A percentile compares a stretch with the other conserved stretches of the same genome.
Conservation (phyloP, 1,140 invertebrate genomes). For the Macrocentrus cingulum region DNA sequence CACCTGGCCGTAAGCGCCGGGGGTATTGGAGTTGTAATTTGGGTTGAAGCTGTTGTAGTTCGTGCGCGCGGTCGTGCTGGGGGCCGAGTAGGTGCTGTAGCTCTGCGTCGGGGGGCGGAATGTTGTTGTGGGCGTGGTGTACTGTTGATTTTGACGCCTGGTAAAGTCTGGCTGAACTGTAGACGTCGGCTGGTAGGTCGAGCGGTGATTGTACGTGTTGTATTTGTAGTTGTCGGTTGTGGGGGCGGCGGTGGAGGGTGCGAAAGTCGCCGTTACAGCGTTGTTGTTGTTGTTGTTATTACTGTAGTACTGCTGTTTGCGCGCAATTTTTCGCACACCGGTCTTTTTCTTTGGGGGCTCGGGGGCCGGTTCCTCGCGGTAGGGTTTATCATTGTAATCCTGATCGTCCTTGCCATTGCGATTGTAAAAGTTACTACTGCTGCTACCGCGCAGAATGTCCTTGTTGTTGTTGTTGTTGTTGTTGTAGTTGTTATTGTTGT, state of each 20-base stretch:
- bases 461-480: conserved; percentile 46
- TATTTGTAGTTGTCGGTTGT: conserved; percentile 31
- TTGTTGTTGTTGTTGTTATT: conserved; percentile 32
- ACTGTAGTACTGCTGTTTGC: conserved; percentile 45
- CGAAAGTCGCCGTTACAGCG: conserved; percentile 34
- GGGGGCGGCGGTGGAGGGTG: conserved; percentile 37
- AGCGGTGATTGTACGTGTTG: conserved; percentile 30
- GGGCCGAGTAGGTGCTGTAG: conserved; percentile 42
- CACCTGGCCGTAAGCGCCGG: conserved; percentile 27
- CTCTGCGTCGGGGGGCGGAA: conserved; percentile 33
- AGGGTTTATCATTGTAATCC: conserved; percentile 59
- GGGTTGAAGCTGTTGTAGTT: conserved; percentile 34
- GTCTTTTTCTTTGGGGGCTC: conserved; percentile 52
- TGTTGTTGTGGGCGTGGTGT: conserved; percentile 30
- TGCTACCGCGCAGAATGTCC: conserved; percentile 66
- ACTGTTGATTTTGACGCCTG: conserved; percentile 29
- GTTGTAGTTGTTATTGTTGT: conserved; percentile 37
- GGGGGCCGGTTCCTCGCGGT: conserved; percentile 45
- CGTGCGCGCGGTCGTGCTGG: conserved; percentile 43
- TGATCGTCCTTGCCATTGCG: conserved; percentile 64
- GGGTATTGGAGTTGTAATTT: conserved; percentile 37
- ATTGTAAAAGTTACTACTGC: conserved; percentile 71
- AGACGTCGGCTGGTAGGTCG: conserved; percentile 35
- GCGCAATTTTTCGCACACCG: conserved; percentile 49
- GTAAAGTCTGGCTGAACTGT: conserved; percentile 34